Conservation (phyloP, 2,113 vertebrate species). For the Sarotherodon lohbergeri region DNA sequence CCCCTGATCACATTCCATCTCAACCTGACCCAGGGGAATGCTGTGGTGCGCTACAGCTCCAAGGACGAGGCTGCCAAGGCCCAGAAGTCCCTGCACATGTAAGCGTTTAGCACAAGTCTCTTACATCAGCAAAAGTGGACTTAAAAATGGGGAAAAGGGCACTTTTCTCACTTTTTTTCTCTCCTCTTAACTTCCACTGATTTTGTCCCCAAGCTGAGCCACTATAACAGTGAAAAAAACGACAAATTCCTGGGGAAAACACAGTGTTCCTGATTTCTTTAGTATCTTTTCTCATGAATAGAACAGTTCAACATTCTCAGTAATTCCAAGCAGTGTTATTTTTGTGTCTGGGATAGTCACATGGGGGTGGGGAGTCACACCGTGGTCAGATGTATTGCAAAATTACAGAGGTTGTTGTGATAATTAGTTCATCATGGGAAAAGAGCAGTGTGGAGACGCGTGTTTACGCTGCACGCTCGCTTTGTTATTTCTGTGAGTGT, state of each 20-base stretch:
- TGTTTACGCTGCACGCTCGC: not conserved
- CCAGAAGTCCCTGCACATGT: slow-evolving; percentile 99
- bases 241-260: not conserved
- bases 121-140: not conserved
- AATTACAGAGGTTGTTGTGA: not conserved
- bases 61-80: slow-evolving; percentile 98
- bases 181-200: not conserved
- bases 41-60: slow-evolving; percentile 98
- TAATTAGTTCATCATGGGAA: not conserved
- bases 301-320: not conserved
- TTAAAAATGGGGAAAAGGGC: not conserved
- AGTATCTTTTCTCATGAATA: not conserved
- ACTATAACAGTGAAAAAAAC: not conserved
- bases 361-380: not conserved
- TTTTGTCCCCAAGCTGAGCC: not conserved
- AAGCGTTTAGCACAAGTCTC: slow-evolving; percentile 26
- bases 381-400: not conserved
- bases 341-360: not conserved
- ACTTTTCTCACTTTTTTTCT: not conserved
- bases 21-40: slow-evolving; percentile 97
- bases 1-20: slow-evolving; percentile 99
- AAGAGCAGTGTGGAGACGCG: not conserved
- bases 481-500: not conserved
- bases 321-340: not conserved
- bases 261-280: not conserved